Evolutionary conservation across 2,113 vertebrate genomes (phyloP), one percentile per base, ranked within the genome.

Genomic region (Circaetus gallicus): DNA sequence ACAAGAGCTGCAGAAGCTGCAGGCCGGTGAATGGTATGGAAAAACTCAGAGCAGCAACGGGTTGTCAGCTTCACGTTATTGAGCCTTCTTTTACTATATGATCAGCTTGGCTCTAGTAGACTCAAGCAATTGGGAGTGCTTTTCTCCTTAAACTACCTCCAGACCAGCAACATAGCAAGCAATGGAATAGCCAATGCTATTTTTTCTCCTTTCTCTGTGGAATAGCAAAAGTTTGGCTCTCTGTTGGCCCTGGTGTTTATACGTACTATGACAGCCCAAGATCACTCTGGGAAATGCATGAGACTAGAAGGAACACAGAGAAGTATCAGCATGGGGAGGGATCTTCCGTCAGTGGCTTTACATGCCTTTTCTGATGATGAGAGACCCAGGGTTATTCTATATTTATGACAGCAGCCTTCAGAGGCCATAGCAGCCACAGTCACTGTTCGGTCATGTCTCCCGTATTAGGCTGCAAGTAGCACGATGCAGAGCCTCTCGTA

Each of bases 211-310:
- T 83, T 63, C 50, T 69, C 31, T 36, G 11, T 47, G 40, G 21
- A 55, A 61, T 1, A 55, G 38, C 47, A 31, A 29, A 58, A 43
- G 16, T 59, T 13, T 14, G 38, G 49, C 0, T 0, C 19, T 25
- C 20, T 38, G 5, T 31, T 36, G 40, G 31, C 29, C 10, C 29
- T 63, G 7, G 2, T 0, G 5, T 42, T 77, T 31, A 28, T 31
- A 47, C 1, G 2, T 26, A 16, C 19, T n/a, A 7, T 7, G 31
- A 43, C 29, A 82, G 61, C 34, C 26, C 34, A 84, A 20, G 34
- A 31, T 43, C 2, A 1, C 34, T 17, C 77, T 36, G 58, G 84
- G 21, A 65, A 89, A 42, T 1, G 16, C 0, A 0, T 5, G 26
- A 72, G 29, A 56, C 31, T 34, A 49, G 71, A 67, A 83, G 62